Conservation (phyloP, 1,140 invertebrate genomes). For the Drosophila eugracilis region DNA sequence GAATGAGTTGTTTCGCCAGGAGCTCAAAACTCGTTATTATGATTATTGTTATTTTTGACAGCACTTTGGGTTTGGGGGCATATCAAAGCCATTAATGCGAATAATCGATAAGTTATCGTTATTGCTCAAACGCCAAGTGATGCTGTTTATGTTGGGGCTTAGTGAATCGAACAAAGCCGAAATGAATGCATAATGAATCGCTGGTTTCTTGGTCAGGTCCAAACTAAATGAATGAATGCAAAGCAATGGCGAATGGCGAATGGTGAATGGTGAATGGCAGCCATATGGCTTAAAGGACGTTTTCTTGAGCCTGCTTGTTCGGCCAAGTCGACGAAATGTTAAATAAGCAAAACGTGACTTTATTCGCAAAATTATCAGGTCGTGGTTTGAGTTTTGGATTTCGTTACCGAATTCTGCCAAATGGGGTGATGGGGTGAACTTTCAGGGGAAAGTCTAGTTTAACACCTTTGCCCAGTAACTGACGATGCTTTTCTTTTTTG, state of each 20-base stretch:
- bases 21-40: slow-evolving; percentile 19
- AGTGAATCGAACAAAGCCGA: slow-evolving; percentile 18
- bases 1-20: neutral
- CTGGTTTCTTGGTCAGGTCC: neutral
- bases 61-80: neutral
- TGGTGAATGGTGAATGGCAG: slow-evolving; percentile 10
- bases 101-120: slow-evolving; percentile 49
- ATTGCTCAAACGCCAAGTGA: slow-evolving; percentile 8
- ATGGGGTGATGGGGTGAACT: neutral
- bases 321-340: slow-evolving; percentile 77
- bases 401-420: neutral
- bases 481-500: slow-evolving; percentile 27
- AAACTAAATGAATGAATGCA: slow-evolving; percentile 57
- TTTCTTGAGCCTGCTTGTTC: slow-evolving; percentile 2
- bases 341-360: slow-evolving; percentile 82
- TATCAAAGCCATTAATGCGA: slow-evolving; percentile 26
- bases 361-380: slow-evolving; percentile 74
- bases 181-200: slow-evolving; percentile 52
- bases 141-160: slow-evolving; percentile 31
- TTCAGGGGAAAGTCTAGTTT: slow-evolving; percentile 9
- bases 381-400: neutral
- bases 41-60: slow-evolving; percentile 23
- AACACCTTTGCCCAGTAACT: slow-evolving; percentile 59
- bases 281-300: slow-evolving; percentile 46
- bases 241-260: slow-evolving; percentile 23